These are phyloP conservation scores for Mobula hypostoma DNA, from an alignment of 2,113 vertebrate species.

Conservation along the genomic window DNA sequence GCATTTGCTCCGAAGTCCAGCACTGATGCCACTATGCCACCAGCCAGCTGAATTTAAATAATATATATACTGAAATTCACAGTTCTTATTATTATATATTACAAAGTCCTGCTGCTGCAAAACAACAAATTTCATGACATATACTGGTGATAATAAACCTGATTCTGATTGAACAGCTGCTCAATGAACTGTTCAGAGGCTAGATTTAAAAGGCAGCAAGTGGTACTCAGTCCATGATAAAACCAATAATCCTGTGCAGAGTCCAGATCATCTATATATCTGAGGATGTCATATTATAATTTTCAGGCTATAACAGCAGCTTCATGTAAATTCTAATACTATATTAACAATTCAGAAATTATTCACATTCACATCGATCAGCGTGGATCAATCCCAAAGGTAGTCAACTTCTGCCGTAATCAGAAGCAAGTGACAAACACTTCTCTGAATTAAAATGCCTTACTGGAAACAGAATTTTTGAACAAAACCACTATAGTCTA, in stretches of 20 bases:
- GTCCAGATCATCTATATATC: neutral
- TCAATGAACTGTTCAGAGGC: neutral
- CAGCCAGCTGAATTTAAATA: too few species aligned
- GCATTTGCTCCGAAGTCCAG: too few species aligned
- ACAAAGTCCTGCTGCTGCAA: too few species aligned
- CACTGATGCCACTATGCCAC: too few species aligned
- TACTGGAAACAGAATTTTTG: conserved; percentile 2
- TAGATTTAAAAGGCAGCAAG: too few species aligned
- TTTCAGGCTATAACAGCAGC: neutral
- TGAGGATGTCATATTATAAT: neutral
- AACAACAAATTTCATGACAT: too few species aligned
- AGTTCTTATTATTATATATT: too few species aligned
- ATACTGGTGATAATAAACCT: too few species aligned
- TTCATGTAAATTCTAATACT: neutral
- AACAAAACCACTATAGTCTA: neutral
- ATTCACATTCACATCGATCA: neutral
- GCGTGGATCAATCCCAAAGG: neutral
- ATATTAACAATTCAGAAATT: neutral
- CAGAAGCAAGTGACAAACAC: conserved; percentile 12
- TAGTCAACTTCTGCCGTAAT: neutral
- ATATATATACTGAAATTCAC: too few species aligned
- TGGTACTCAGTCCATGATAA: too few species aligned
- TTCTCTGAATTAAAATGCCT: conserved; percentile 10
- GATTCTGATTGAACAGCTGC: too few species aligned
- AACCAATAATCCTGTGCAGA: too few species aligned